Conservation (phyloP, 1,140 invertebrate genomes). For the Eupristina koningsbergeri region DNA sequence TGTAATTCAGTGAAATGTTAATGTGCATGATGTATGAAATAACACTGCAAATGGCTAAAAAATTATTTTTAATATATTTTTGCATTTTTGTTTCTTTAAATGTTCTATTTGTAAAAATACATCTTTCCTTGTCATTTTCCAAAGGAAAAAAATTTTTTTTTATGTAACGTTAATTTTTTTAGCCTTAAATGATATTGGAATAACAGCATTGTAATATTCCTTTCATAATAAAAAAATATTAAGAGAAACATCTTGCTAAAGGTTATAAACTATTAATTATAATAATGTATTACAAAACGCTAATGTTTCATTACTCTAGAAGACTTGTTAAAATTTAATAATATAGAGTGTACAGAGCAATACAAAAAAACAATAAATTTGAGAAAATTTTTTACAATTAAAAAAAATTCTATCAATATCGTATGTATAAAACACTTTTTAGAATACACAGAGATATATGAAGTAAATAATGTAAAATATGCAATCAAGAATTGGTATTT, state of each 20-base stretch:
- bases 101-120: slow-evolving; percentile 45
- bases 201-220: slow-evolving; percentile 39
- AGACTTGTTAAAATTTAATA: slow-evolving; percentile 49
- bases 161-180: slow-evolving; percentile 43
- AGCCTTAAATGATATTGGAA: slow-evolving; percentile 31
- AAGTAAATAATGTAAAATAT: slow-evolving; percentile 26
- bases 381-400: no score
- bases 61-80: slow-evolving; percentile 61
- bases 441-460: slow-evolving; percentile 45
- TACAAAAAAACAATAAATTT: no score
- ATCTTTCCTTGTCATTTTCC: slow-evolving; percentile 50
- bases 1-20: slow-evolving; percentile 62
- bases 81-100: slow-evolving; percentile 40
- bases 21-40: slow-evolving; percentile 61
- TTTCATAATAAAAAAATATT: slow-evolving; percentile 50
- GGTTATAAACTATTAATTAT: slow-evolving; percentile 40
- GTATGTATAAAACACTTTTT: slow-evolving; percentile 44
- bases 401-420: no score
- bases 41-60: slow-evolving; percentile 63
- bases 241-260: slow-evolving; percentile 46
- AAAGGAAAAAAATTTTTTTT: slow-evolving; percentile 45
- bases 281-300: slow-evolving; percentile 34
- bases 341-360: slow-evolving; percentile 40
- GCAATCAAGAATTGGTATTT: neutral
- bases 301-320: slow-evolving; percentile 42